A percentile compares a stretch with the other conserved stretches of the same genome.
These are phyloP conservation scores for Catamblyrhynchus diadema DNA, from an alignment of 2,797 vertebrate genomes.

Conservation along the genomic window DNA sequence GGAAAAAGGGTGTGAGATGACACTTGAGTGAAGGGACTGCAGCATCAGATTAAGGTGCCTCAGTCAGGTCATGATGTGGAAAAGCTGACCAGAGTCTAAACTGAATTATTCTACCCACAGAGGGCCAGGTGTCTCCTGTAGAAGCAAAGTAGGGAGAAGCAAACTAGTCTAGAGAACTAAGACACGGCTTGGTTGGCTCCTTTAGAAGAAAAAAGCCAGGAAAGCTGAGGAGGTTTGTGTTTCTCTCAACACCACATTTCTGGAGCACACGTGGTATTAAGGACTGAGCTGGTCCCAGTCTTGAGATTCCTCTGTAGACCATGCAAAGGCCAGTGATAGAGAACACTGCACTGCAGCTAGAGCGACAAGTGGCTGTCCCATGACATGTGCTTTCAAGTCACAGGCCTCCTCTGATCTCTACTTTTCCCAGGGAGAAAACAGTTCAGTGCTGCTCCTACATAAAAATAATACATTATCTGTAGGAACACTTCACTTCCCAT, in stretches of 20 bases:
- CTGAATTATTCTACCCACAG: background rate
- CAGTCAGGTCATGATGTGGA: accelerated
- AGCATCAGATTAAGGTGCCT: background rate
- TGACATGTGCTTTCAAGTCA: background rate
- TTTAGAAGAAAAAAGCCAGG: background rate
- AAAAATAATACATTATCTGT: background rate
- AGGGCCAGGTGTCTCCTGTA: background rate
- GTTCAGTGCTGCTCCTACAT: background rate
- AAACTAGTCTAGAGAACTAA: background rate
- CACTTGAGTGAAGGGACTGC: background rate
- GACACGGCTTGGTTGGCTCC: background rate
- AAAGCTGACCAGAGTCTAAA: background rate
- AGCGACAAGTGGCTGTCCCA: background rate
- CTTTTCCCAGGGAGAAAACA: background rate
- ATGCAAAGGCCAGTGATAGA: background rate
- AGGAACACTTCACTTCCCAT: background rate
- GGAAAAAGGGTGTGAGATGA: background rate
- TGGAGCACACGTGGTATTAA: background rate
- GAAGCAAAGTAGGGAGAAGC: background rate
- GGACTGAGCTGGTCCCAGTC: background rate
- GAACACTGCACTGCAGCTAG: background rate
- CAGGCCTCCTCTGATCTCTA: background rate
- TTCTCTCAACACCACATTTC: background rate
- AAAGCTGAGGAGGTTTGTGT: background rate
- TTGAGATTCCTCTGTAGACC: background rate